A percentile compares a stretch with the other conserved stretches of the same genome.
Conservation (phyloP, 1,140 invertebrate species). For the Drosophila kepulauana region DNA sequence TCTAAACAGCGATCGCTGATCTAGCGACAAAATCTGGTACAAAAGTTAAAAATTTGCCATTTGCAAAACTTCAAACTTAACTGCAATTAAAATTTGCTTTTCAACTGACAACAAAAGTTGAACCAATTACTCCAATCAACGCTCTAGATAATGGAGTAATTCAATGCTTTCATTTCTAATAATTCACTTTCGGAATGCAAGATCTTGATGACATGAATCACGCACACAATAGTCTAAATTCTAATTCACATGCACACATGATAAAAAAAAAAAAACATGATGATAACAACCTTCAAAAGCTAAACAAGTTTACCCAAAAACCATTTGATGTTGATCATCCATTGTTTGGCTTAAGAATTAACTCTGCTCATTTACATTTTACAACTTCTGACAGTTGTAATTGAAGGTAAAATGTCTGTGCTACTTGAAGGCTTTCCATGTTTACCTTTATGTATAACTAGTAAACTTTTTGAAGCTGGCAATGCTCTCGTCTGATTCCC, state of each 20-base stretch:
- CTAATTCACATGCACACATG: not conserved
- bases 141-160: not conserved
- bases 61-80: too few relatives aligned
- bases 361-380: slow-evolving; percentile 4
- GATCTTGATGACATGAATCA: slow-evolving; percentile 1
- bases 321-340: not conserved
- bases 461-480: slow-evolving; percentile 44
- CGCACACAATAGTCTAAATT: not conserved
- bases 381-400: slow-evolving; percentile 1
- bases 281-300: not conserved
- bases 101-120: too few relatives aligned
- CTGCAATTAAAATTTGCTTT: too few relatives aligned
- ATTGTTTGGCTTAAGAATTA: not conserved
- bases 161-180: not conserved
- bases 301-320: not conserved
- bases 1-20: too few relatives aligned
- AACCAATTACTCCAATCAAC: too few relatives aligned
- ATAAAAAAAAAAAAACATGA: not conserved
- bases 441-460: slow-evolving; percentile 10
- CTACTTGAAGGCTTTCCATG: slow-evolving; percentile 1
- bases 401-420: not conserved
- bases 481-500: slow-evolving; percentile 24
- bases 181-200: not conserved
- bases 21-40: too few relatives aligned
- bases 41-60: too few relatives aligned